Base-by-base conservation (phyloP, 2,797 vertebrate species). In the Takifugu rubripes region DNA sequence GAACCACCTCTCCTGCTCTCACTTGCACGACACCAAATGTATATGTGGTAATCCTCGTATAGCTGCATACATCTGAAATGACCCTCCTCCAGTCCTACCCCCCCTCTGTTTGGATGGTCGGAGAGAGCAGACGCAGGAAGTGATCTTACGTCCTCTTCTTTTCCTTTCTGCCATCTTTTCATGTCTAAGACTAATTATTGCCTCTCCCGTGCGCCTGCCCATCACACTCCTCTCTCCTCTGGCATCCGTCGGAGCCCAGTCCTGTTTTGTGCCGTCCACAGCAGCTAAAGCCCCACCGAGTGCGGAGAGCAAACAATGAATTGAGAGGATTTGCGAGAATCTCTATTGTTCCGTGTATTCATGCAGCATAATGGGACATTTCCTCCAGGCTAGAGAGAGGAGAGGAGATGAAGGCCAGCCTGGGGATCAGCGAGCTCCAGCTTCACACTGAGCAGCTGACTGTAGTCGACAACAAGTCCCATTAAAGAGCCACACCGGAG, bases 321-420 rank as follows among this genome's bases (percentile, higher is more conserved):
- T 75, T 56, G 55, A 81, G 65, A 64, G 77, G 73, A 80, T 84
- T 88, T 83, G 69, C 46, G 4, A 71, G 77, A 68, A 56, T 45
- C 66, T 78, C 57, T 54, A 77, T 83, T 85, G 82, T 88, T 86
- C 68, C 55, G 49, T 56, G 72, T 61, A 52, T 74, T 86, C 72
- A 74, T 52, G 57, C 42, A 33, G 62, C 40, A 78, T 74, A 78
- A 84, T 78, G 71, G 70, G 59, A 83, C 79, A 69, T 75, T 82
- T 81, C 76, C 58, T 57, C 61, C 64, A 64, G 56, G 59, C 66
- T 74, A 69, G 68, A 78, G 56, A 75, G 64, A 58, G 25, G 44
- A 71, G 74, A 25, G 45, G 50, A 29, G 74, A 25, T 44, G 54
- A 29, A 51, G 72, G 54, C 33, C 21, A 52, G 75, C 71, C 73